Evolutionary conservation across 2,797 vertebrate genomes (phyloP), one percentile per base, ranked within the genome.

Genomic region (Discoglossus pictus): DNA sequence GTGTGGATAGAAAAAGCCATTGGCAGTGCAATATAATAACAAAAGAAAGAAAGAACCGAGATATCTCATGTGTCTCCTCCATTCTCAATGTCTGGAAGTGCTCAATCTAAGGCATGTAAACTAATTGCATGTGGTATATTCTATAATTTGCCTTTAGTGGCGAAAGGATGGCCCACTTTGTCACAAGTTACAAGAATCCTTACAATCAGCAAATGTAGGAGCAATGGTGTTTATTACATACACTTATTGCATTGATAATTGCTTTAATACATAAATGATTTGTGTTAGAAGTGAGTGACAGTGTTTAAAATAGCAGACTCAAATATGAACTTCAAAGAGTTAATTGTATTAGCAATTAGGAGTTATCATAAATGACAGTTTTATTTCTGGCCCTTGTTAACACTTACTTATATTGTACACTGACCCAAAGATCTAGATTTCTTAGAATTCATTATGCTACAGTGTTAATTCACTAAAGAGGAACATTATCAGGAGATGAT

Each of bases 51-150:
- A 53, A 51, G 56, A 61, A 62, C 31, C 65, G n/a, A 58, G 24
- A 51, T 23, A 74, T 42, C 18, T 59, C 59, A 75, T 73, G 61
- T 56, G 86, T 81, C 83, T 88, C 85, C 88, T 86, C 69, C 78
- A 76, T 73, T 78, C 72, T 70, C 56, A n/a, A 74, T 85, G 88
- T 82, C 78, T 86, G 86, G 80, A 79, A 74, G 80, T 86, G 86
- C 86, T 80, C 82, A 84, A 74, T 56, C 11, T 63, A 55, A 47
- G 42, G 69, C 42, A 13, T 53, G 58, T n/a, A 72, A 66, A 62
- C 50, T 77, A 69, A 79, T 68, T 46, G 39, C 46, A 65, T 66
- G 48, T 50, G 71, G 46, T 76, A 72, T 61, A 21, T 63, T 75
- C 68, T 51, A 75, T 36, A 43, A 74, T 73, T 71, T 72, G 67